Percentiles rank a stretch among this genome's conserved stretches.
phyloP scores from a whole-genome alignment of 1,140 invertebrate species.

The Pogonomyrmex barbatus region DNA sequence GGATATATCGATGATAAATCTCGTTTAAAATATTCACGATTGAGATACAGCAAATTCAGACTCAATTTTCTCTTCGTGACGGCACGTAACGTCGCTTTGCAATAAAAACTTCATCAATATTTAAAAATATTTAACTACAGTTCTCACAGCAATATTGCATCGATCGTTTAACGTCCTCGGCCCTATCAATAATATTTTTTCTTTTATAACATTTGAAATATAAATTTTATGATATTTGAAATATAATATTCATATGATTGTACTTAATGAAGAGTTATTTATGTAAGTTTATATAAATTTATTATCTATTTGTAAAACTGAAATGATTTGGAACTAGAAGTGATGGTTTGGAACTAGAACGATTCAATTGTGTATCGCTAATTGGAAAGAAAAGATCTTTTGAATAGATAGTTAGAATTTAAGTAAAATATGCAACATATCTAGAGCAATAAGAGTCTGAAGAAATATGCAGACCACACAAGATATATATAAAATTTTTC shows the following conservation, averaged over 20 bases:
- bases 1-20: conserved; percentile 28
- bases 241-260: background rate
- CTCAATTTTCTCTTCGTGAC: background rate
- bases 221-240: background rate
- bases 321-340: background rate
- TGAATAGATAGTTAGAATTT: conserved; percentile 47
- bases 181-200: conserved; percentile 14
- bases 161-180: background rate
- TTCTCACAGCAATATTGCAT: background rate
- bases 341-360: background rate
- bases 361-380: conserved; percentile 16
- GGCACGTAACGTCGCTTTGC: background rate
- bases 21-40: conserved; percentile 3
- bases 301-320: background rate
- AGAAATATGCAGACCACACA: background rate
- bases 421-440: conserved; percentile 42
- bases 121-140: background rate
- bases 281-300: background rate
- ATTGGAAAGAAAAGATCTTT: background rate
- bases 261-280: background rate
- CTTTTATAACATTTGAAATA: background rate
- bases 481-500: background rate
- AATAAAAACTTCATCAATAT: background rate
- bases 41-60: conserved; percentile 2
- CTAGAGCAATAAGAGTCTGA: background rate